phyloP scores from a whole-genome alignment of 2,888 invertebrate genomes.

The Anorthoa munda region DNA sequence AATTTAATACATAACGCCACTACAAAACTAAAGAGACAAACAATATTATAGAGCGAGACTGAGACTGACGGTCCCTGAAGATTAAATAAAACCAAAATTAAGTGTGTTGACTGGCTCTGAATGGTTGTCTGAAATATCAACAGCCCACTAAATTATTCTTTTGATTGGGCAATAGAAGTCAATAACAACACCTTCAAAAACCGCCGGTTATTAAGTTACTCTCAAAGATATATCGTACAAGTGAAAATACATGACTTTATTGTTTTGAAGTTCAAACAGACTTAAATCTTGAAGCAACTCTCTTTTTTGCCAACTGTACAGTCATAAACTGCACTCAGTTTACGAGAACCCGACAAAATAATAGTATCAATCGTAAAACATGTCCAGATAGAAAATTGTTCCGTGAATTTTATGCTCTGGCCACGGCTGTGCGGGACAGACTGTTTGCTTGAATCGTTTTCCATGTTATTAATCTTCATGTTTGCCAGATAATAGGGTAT shows the following conservation, averaged over 20 bases:
- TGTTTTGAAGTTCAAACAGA: background rate
- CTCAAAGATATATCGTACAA: background rate
- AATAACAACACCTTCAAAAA: background rate
- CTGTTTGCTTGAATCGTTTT: constrained; percentile 35
- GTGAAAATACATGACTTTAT: background rate
- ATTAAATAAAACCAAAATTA: background rate
- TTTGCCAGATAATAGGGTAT: background rate
- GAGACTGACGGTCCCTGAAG: background rate
- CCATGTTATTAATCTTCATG: constrained; percentile 32
- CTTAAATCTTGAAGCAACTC: background rate
- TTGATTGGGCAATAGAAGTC: background rate
- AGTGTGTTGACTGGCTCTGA: background rate
- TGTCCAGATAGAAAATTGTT: constrained; percentile 70
- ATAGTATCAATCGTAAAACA: constrained; percentile 74
- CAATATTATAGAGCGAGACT: too few relatives aligned
- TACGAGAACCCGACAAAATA: constrained; percentile 74
- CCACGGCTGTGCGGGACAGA: constrained; percentile 18
- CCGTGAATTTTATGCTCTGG: constrained; percentile 56
- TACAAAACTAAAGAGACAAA: background rate
- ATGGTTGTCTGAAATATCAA: background rate
- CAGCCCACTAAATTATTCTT: background rate
- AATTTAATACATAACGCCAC: background rate
- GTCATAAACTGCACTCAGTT: constrained; percentile 75
- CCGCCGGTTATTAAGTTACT: too few relatives aligned
- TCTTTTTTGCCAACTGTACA: constrained; percentile 47